Base-by-base conservation (phyloP, 2,797 vertebrate genomes). In the Rhabdophis nuchalis region DNA sequence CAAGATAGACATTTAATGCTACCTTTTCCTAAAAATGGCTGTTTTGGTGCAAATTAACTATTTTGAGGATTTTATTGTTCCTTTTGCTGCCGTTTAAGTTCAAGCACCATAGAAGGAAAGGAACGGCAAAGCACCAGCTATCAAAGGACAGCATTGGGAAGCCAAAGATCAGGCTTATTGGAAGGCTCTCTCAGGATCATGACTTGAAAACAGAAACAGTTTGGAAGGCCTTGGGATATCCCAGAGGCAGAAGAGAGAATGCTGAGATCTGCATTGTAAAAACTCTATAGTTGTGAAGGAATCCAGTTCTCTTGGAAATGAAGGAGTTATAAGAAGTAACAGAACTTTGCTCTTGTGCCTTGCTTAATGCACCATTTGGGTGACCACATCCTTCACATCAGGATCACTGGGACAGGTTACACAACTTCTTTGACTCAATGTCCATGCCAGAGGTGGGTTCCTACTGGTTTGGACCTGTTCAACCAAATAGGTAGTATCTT, bases 371-470 rank as follows among this genome's bases (percentile, higher is more conserved):
- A 10, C 5, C 29, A n/a, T 52, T 64, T 50, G 89, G 92, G 50
- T 88, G 90, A 60, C 58, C 72, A 52, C 5, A 3, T 29, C 12
- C 12, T 85, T 72, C 68, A 32, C 50, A 50, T 90, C 58, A 91
- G 94, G 95, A 94, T 95, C 95, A 92, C 5, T 58, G 56, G 8
- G 29, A 52, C 13, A 68, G 52, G 85, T 54, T 57, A 54, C 11
- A 16, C 11, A 16, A 93, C 94, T 95, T 88, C 90, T 96, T 23
- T 92, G 90, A 93, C 92, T 93, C 0, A 0, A 94, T 0, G n/a
- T n/a, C n/a, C n/a, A n/a, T n/a, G n/a, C n/a, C n/a, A n/a, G n/a
- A n/a, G n/a, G n/a, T n/a, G n/a, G n/a, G n/a, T n/a, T n/a, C n/a
- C n/a, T n/a, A n/a, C n/a, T n/a, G n/a, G n/a, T n/a, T n/a, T n/a